Evolutionary conservation across 2,888 invertebrate genomes (phyloP).

Genomic region (Colostygia pectinataria): DNA sequence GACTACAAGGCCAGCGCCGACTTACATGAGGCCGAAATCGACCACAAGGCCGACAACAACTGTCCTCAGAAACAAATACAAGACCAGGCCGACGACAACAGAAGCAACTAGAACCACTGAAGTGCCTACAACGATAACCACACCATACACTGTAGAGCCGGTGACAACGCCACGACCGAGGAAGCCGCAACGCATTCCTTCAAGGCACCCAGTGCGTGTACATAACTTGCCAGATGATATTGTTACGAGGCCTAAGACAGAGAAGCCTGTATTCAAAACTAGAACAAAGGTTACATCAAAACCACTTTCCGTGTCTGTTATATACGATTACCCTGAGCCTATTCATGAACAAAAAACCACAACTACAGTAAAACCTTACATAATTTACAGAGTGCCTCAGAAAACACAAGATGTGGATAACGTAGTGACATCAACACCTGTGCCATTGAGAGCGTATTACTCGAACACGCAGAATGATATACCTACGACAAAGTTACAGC

Average conservation of each 20-base stretch:
- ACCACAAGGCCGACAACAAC: conserved; percentile 50
- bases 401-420: conserved; percentile 58
- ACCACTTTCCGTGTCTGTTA: conserved; percentile 74
- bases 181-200: conserved; percentile 68
- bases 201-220: conserved; percentile 70
- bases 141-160: conserved; percentile 66
- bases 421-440: conserved; percentile 82
- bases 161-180: conserved; percentile 65
- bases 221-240: conserved; percentile 70
- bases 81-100: conserved; percentile 69
- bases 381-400: conserved; percentile 77
- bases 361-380: conserved; percentile 76
- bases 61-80: conserved; percentile 65
- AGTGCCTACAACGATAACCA: conserved; percentile 66
- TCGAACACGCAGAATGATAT: conserved; percentile 80
- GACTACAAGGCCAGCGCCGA: conserved; percentile 56
- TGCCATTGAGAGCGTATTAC: conserved; percentile 85
- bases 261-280: conserved; percentile 72
- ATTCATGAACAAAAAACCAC: conserved; percentile 69
- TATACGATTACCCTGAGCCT: conserved; percentile 75
- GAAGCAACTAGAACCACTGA: conserved; percentile 63
- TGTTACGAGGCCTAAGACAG: conserved; percentile 67
- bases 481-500: conserved; percentile 79
- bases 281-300: conserved; percentile 77
- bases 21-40: conserved; percentile 61